Evolutionary conservation across 2,797 vertebrate species (phyloP), one percentile per base, ranked within the genome.

Genomic region (Cynopterus sphinx): DNA sequence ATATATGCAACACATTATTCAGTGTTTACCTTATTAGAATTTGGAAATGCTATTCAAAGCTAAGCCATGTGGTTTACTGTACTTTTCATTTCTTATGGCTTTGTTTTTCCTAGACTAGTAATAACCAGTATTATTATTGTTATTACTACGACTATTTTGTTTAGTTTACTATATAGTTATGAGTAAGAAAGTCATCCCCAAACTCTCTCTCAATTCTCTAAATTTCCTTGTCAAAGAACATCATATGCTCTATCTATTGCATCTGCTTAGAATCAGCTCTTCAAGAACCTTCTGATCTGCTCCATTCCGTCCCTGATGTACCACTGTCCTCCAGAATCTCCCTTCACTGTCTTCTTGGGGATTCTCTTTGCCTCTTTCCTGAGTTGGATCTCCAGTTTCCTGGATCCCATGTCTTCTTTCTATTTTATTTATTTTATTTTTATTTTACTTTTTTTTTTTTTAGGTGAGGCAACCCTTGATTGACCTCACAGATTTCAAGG

Each of bases 181-280:
- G n/a, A 89, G 28, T 85, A 94, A 89, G 28, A 81, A 91, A 88
- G 26, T 81, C 46, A 94, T 41, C 33, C 19, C 53, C 74, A 55
- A 59, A 75, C 22, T 36, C 67, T 15, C 46, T 61, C 16, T 41
- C 26, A 10, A 17, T n/a, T 81, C 24, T 71, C 68, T 94, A 21
- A 84, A 57, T 90, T 95, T 24, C 43, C 67, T 6, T 73, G 24
- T 79, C 41, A 51, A 57, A 88, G 73, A 24, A 26, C 16, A 86
- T 49, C 33, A 82, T 28, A 75, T 74, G 31, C 46, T 61, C 19
- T 78, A 39, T 43, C 39, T 89, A 39, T 17, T 85, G 26, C n/a
- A 33, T 24, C 49, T 91, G 36, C 68, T 88, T 79, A 36, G 4
- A 74, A 41, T 15, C 49, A 65, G 13, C 55, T 49, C 88, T 41